A percentile compares a stretch with the other conserved stretches of the same genome.
Conservation (phyloP, 2,113 vertebrate species). For the Pseudorhombus dupliciocellatus region DNA sequence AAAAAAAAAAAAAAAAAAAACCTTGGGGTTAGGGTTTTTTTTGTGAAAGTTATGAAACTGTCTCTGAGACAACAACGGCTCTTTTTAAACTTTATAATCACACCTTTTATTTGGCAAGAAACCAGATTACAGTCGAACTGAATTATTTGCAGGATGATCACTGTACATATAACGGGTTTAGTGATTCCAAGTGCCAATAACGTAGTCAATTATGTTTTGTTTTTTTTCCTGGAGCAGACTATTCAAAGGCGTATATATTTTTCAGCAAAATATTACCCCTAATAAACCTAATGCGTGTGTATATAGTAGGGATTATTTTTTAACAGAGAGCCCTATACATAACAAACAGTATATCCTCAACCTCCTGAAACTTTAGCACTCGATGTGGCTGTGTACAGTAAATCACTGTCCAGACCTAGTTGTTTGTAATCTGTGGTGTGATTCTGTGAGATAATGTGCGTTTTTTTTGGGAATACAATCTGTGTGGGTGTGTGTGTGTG, state of each 20-base stretch:
- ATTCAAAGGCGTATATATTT: constrained; percentile 76
- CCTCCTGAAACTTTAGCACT: constrained; percentile 76
- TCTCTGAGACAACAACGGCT: constrained; percentile 64
- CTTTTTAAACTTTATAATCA: constrained; percentile 63
- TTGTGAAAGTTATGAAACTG: constrained; percentile 59
- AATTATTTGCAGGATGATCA: constrained; percentile 63
- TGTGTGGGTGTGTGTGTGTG: constrained; percentile 29
- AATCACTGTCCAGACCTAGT: constrained; percentile 76
- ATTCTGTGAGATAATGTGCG: constrained; percentile 60
- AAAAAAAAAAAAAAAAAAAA: too few species aligned
- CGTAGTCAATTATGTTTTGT: constrained; percentile 43
- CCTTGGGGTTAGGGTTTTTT: constrained; percentile 54
- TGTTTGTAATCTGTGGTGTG: constrained; percentile 74
- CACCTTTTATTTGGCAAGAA: constrained; percentile 59
- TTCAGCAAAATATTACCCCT: constrained; percentile 73
- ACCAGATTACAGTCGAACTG: constrained; percentile 65
- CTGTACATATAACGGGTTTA: constrained; percentile 68
- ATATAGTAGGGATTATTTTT: constrained; percentile 80
- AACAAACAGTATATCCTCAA: constrained; percentile 75
- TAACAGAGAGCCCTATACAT: constrained; percentile 76
- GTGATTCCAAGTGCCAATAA: constrained; percentile 80
- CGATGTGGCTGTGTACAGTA: constrained; percentile 81
- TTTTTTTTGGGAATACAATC: constrained; percentile 66
- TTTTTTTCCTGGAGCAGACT: constrained; percentile 54
- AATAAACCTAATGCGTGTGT: constrained; percentile 61